Base-by-base conservation (phyloP, 1,140 invertebrate genomes). In the Cydia amplana region DNA sequence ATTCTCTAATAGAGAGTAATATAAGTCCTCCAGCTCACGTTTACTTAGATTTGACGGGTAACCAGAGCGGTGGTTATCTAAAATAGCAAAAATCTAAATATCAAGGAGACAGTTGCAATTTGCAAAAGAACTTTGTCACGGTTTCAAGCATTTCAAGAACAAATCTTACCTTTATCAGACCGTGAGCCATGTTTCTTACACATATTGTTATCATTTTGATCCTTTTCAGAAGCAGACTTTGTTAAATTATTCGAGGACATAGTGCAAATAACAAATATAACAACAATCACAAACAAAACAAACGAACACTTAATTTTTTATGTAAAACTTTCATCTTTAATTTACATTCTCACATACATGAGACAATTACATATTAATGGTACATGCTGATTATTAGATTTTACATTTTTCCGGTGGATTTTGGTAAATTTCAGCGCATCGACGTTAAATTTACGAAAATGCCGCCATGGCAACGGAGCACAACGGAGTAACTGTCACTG, bases 31-130 rank as follows among this genome's bases (percentile, higher is more conserved):
- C 9, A 91, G 75, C 40, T 92, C 90, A 18, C 79, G 78, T 70
- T 89, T 92, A 32, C 79, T 91, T 67, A 90, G 65, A 74, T 89
- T 92, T 18, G 89, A 86, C 32, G 89, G 87, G 65, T 85, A 85
- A 16, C 85, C 73, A 9, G 51, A 60, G n/a, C 79, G 80, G 18
- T 78, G 81, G 9, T 85, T 72, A 67, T 90, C 90, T 91, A 78
- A 49, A 74, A 77, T 64, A 46, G 43, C 75, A n/a, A 23, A 23
- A 23, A 60, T 20, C 16, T 60, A 74, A 32, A 55, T 36, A 32
- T 32, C 32, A 32, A 32, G 32, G 32, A 32, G 2, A 32, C 32
- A 1, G 7, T 40, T n/a, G n/a, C n/a, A n/a, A n/a, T n/a, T 10
- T 1, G 9, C 9, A 40, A 40, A 40, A 72, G 0, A 28, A 28